phyloP scores from a whole-genome alignment of 2,888 invertebrate species.

The Euproctis similis region DNA sequence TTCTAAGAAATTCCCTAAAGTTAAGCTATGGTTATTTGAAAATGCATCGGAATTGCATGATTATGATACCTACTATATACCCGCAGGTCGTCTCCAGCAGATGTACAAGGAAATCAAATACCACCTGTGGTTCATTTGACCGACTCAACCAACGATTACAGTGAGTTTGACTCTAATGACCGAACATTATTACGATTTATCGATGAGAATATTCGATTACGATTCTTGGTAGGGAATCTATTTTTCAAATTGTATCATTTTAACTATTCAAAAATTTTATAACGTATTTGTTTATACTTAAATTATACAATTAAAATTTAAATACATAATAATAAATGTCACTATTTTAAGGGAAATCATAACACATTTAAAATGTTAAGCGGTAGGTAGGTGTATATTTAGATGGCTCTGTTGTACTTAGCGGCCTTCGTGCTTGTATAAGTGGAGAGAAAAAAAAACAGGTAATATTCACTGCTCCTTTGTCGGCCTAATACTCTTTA shows the following conservation, averaged over 20 bases:
- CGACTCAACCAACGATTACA: constrained; percentile 46
- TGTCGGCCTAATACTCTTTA: no score
- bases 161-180: constrained; percentile 48
- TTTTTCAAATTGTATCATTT: constrained; percentile 32
- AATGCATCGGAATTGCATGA: constrained; percentile 29
- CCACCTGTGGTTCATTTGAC: constrained; percentile 53
- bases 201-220: constrained; percentile 43
- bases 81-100: constrained; percentile 19
- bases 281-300: constrained; percentile 44
- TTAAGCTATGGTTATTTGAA: constrained; percentile 14
- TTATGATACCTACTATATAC: constrained; percentile 21
- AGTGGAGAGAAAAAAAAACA: no score
- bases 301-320: constrained; percentile 45
- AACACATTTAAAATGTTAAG: no score
- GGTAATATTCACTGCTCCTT: no score
- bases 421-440: constrained; percentile 21
- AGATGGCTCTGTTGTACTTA: constrained; percentile 11
- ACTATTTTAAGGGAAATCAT: constrained; percentile 21
- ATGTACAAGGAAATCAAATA: constrained; percentile 44
- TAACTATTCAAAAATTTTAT: constrained; percentile 34
- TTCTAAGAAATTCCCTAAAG: constrained; percentile 16
- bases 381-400: no score
- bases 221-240: constrained; percentile 37
- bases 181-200: constrained; percentile 48
- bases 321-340: constrained; percentile 19